phyloP scores from a whole-genome alignment of 2,797 vertebrate species.

The Falco berigora region DNA sequence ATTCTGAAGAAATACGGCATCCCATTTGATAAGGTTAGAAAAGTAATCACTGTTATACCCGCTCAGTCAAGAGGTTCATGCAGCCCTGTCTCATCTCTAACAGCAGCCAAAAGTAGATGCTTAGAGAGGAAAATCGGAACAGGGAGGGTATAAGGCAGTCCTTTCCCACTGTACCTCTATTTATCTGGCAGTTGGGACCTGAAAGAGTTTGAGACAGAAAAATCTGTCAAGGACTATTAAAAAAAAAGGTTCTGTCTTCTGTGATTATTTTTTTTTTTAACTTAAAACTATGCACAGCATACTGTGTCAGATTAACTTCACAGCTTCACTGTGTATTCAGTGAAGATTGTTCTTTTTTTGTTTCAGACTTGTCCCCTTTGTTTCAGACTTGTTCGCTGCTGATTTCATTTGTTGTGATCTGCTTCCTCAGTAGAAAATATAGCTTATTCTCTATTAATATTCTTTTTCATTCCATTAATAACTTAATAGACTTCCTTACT shows the following conservation, averaged over 20 bases:
- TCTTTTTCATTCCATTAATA: not conserved
- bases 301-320: not conserved
- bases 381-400: not conserved
- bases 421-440: not conserved
- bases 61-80: not conserved
- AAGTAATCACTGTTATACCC: not conserved
- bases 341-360: not conserved
- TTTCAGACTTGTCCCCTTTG: not conserved
- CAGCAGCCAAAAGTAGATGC: not conserved
- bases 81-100: not conserved
- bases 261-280: not conserved
- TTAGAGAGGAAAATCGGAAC: not conserved
- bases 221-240: not conserved
- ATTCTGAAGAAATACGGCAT: slow-evolving; percentile 96
- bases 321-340: not conserved
- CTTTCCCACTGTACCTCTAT: not conserved
- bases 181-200: not conserved
- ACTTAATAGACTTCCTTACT: not conserved
- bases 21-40: slow-evolving; percentile 90
- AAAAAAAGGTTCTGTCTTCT: not conserved
- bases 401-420: not conserved
- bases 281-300: not conserved
- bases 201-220: not conserved
- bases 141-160: not conserved
- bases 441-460: not conserved